Evolutionary conservation across 2,113 vertebrate genomes (phyloP).

Genomic region (Tupaia tana): DNA sequence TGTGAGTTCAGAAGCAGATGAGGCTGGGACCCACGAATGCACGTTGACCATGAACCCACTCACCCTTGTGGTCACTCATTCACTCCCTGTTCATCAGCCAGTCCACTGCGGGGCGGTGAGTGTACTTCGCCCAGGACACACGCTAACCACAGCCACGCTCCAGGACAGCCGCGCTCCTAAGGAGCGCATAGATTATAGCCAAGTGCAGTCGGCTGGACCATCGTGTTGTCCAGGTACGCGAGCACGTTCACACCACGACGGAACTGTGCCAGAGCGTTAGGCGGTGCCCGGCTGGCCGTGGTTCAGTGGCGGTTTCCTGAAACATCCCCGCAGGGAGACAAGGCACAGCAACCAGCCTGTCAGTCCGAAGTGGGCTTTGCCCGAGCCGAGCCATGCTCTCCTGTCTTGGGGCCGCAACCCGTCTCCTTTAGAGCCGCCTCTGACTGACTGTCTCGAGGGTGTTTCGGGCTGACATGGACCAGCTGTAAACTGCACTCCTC

Average conservation of each 20-base stretch:
- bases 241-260: too few species aligned
- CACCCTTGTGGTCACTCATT: neutral
- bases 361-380: neutral
- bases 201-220: too few species aligned
- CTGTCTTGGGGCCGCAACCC: neutral
- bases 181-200: too few species aligned
- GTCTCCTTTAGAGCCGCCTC: neutral
- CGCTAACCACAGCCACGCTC: too few species aligned
- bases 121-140: neutral
- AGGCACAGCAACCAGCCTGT: neutral
- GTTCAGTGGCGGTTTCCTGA: neutral
- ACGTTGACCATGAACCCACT: too few species aligned
- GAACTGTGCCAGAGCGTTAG: too few species aligned
- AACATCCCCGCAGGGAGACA: neutral
- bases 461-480: neutral
- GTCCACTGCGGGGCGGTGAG: neutral
- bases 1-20: neutral
- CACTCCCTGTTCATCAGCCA: neutral
- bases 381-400: neutral
- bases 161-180: too few species aligned
- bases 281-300: too few species aligned
- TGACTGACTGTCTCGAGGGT: neutral
- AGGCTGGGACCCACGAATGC: neutral
- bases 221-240: too few species aligned
- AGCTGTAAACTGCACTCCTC: neutral